Evolutionary conservation across 2,797 vertebrate species (phyloP).

Genomic region (Paguma larvata): DNA sequence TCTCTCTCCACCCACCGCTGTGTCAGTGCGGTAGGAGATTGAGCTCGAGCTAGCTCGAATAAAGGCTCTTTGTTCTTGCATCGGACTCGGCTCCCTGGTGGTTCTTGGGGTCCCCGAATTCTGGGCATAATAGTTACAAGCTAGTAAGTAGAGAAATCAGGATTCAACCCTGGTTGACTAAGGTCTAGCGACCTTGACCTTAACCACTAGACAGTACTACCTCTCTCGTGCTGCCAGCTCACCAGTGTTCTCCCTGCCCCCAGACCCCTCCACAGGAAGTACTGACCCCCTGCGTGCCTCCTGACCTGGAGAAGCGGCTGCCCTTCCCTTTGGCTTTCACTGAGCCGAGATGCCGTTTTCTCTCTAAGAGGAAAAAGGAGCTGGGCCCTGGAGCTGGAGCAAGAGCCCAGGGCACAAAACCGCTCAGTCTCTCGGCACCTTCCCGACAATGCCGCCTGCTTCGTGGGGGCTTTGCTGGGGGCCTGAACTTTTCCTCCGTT

Average conservation of each 20-base stretch:
- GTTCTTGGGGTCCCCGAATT: no score
- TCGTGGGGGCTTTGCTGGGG: not conserved
- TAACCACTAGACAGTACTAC: not conserved
- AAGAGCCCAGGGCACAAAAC: not conserved
- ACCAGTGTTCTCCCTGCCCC: rapidly evolving
- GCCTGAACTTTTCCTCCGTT: not conserved
- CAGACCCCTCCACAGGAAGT: not conserved
- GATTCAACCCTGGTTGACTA: not conserved
- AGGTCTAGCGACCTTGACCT: not conserved
- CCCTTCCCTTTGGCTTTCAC: not conserved
- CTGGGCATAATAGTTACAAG: not conserved
- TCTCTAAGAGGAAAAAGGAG: not conserved
- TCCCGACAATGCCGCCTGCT: not conserved
- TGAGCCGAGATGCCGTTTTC: not conserved
- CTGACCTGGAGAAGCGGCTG: not conserved
- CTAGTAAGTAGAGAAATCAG: not conserved
- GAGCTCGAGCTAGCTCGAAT: no score
- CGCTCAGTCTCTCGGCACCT: no score
- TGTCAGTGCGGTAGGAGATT: no score
- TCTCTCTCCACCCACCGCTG: no score
- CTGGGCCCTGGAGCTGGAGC: not conserved
- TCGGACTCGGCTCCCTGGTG: no score
- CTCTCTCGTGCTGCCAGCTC: not conserved
- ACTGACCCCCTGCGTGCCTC: not conserved
- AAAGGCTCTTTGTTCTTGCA: no score